Evolutionary conservation across 2,797 vertebrate genomes (phyloP).

Genomic region (Pelobates cultripes): DNA sequence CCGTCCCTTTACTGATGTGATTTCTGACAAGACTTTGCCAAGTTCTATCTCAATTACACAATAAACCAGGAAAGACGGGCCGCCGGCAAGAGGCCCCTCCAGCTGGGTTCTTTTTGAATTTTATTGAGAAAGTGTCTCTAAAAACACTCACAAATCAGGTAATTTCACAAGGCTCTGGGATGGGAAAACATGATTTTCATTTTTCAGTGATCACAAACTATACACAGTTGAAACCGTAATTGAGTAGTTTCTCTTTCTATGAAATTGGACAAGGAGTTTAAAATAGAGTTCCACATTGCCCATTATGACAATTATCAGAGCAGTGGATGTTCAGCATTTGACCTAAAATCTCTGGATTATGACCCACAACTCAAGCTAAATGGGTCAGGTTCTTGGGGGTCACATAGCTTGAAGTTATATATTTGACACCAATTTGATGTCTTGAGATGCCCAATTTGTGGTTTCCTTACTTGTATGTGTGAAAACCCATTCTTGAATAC

Average conservation of each 20-base stretch:
- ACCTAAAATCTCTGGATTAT: no score
- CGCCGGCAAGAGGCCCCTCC: neutral
- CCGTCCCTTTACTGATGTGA: slow-evolving; percentile 82
- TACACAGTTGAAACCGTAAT: neutral
- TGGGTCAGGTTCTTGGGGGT: no score
- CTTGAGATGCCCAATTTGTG: no score
- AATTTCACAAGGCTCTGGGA: neutral
- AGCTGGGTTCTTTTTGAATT: slow-evolving; percentile 1
- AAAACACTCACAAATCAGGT: slow-evolving; percentile 1
- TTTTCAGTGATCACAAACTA: neutral
- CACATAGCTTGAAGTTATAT: no score
- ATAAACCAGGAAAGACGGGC: slow-evolving; percentile 71
- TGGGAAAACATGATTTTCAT: neutral
- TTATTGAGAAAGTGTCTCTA: slow-evolving; percentile 4
- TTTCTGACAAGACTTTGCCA: slow-evolving; percentile 81
- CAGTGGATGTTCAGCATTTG: no score
- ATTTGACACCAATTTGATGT: no score
- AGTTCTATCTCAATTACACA: slow-evolving; percentile 87
- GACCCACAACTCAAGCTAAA: no score
- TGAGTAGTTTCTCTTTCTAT: neutral
- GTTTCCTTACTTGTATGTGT: no score
- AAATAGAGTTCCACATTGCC: neutral
- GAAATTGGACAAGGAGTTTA: neutral
- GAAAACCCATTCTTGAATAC: no score
- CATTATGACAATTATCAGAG: neutral